Base-by-base conservation (phyloP, 2,797 vertebrate species). In the Eulemur albifrons region DNA sequence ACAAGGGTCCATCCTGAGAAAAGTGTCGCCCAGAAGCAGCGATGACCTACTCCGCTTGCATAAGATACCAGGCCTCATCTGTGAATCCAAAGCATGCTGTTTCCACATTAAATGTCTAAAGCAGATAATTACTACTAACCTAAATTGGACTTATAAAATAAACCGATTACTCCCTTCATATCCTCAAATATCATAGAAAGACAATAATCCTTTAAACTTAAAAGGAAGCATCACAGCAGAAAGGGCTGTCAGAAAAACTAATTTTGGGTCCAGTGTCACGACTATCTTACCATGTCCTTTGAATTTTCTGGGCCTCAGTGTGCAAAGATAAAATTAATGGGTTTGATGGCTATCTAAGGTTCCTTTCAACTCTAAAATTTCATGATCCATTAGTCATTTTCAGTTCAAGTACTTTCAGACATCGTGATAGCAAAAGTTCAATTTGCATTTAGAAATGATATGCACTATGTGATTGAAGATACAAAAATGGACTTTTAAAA, bases 401-500 rank as follows among this genome's bases (percentile, higher is more conserved):
- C 50, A 52, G 38, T 79, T 59, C 67, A 88, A 77, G 83, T 52
- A 52, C 52, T 69, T 90, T 69, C 77, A 61, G 50, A 95, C 23
- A 48, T 38, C 0, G 5, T n/a, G 38, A 88, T 50, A 80, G 65
- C 80, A 94, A 69, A 95, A 92, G 25, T 50, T 94, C 77, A 75
- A 50, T 77, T 87, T 91, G 38, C 81, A 76, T 72, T 48, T 80
- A 83, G 52, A 89, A 94, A 85, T 75, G 69, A 54, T 18, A 54
- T 35, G 77, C 94, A 77, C 59, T 72, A 59, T 8, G 4, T 8
- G 4, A 88, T 27, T 85, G 21, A 88, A 95, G 69, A 80, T 23
- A 72, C 14, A 35, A 95, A 95, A 79, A 32, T n/a, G 30, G 43
- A 32, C 70, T 84, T 88, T 70, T 52, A 81, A 83, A 70, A 94